Percentiles rank a stretch among this genome's conserved stretches.
Evolutionary conservation across 35 echinoderm and acorn worm species (phyloP).

Genomic region (Stichopus chloronotus): DNA sequence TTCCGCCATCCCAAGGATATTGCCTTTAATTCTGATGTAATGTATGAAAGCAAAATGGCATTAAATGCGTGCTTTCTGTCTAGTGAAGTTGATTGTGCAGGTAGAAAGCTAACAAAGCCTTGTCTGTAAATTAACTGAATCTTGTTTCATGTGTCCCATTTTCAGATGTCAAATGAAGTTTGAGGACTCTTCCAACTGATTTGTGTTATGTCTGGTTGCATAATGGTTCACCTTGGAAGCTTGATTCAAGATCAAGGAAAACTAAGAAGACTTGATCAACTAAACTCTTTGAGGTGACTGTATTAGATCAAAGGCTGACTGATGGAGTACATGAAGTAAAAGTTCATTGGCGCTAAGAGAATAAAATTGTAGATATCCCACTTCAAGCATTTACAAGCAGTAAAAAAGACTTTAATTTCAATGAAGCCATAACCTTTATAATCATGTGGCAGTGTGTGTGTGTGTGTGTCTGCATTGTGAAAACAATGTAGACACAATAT

Average conservation of each 20-base stretch:
- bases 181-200: not conserved
- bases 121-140: not conserved
- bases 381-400: conserved; percentile 12
- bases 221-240: conserved; percentile 15
- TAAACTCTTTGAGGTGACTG: conserved; percentile 15
- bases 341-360: not conserved
- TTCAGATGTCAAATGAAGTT: not conserved
- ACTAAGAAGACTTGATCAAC: conserved; percentile 8
- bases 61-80: too few relatives aligned
- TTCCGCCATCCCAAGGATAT: not conserved
- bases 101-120: not conserved
- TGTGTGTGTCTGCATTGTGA: too few relatives aligned
- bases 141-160: not conserved
- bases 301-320: conserved; percentile 16
- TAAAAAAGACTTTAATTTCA: not conserved
- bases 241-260: not conserved
- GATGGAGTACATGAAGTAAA: conserved; percentile 11
- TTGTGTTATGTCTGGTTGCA: not conserved
- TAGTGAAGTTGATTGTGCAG: not conserved
- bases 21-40: not conserved
- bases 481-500: too few relatives aligned
- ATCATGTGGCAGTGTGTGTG: too few relatives aligned
- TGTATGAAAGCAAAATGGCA: too few relatives aligned
- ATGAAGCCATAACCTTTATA: too few relatives aligned
- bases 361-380: not conserved